Conservation (phyloP, 2,888 invertebrate genomes). For the Coleophora deauratella region DNA sequence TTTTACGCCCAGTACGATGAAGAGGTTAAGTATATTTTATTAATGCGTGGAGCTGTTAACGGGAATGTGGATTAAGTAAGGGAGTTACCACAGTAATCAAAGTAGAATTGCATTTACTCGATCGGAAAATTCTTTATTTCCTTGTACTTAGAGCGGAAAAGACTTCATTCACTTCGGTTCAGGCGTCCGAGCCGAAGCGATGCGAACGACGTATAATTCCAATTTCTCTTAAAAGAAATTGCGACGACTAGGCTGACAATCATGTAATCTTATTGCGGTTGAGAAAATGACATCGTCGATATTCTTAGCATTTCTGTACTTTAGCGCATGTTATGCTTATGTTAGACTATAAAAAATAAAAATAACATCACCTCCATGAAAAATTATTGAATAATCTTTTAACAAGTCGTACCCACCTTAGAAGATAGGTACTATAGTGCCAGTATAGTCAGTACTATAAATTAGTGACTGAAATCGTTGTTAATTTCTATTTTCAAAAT, state of each 20-base stretch:
- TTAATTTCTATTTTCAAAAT: too few relatives aligned
- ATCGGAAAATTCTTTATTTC: constrained; percentile 12
- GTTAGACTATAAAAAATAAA: constrained; percentile 16
- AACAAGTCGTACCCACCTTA: constrained; percentile 28
- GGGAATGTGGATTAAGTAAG: too few relatives aligned
- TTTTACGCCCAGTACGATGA: too few relatives aligned
- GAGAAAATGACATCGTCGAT: constrained; percentile 17
- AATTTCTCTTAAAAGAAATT: constrained; percentile 6
- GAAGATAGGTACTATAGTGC: too few relatives aligned
- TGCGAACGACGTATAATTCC: constrained; percentile 8
- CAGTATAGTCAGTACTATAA: too few relatives aligned
- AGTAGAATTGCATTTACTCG: constrained; percentile 8
- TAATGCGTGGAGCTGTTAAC: too few relatives aligned
- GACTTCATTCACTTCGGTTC: constrained; percentile 3
- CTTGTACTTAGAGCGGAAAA: constrained; percentile 13
- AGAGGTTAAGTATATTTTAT: too few relatives aligned
- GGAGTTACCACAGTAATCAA: too few relatives aligned
- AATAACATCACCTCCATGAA: constrained; percentile 15
- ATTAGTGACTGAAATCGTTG: too few relatives aligned
- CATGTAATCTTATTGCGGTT: constrained; percentile 4
- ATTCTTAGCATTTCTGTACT: constrained; percentile 9
- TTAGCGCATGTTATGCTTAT: constrained; percentile 16
- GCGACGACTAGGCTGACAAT: constrained; percentile 1
- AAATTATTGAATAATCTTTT: constrained; percentile 26
- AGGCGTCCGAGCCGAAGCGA: constrained; percentile 10